Evolutionary conservation across 1,140 invertebrate species (phyloP).

Genomic region (Mylabris phalerata): DNA sequence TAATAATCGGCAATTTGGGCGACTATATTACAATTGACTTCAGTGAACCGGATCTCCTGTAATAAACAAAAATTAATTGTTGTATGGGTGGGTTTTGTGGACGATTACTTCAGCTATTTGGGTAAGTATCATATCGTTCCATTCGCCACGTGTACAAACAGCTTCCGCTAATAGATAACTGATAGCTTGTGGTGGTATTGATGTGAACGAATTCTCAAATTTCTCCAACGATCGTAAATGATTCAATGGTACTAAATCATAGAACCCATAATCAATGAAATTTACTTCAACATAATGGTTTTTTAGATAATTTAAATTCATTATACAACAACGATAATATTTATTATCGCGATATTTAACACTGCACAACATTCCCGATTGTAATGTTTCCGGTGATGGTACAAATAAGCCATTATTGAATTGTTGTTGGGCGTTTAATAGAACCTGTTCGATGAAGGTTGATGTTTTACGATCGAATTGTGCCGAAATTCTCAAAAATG

Average conservation of each 20-base stretch:
- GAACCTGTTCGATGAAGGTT: slow-evolving; percentile 49
- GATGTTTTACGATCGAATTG: slow-evolving; percentile 49
- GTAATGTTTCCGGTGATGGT: slow-evolving; percentile 39
- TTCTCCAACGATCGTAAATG: slow-evolving; percentile 51
- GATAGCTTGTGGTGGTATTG: slow-evolving; percentile 48
- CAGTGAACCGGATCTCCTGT: slow-evolving; percentile 27
- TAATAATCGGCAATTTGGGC: slow-evolving; percentile 28
- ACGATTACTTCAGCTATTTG: too few species aligned
- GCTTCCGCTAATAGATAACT: slow-evolving; percentile 51
- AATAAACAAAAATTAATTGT: too few species aligned
- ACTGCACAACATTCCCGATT: slow-evolving; percentile 51
- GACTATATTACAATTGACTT: slow-evolving; percentile 25
- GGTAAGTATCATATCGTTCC: slow-evolving; percentile 21
- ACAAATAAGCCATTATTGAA: slow-evolving; percentile 45
- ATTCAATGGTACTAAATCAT: slow-evolving; percentile 47
- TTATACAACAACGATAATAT: slow-evolving; percentile 56
- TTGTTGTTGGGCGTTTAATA: slow-evolving; percentile 42
- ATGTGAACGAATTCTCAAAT: slow-evolving; percentile 46
- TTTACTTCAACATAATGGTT: slow-evolving; percentile 51
- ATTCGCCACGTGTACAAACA: slow-evolving; percentile 29
- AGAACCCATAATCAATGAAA: slow-evolving; percentile 67
- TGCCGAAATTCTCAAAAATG: slow-evolving; percentile 61
- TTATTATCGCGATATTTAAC: slow-evolving; percentile 57
- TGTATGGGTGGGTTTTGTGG: too few species aligned
- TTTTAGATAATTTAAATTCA: slow-evolving; percentile 41